Conservation (phyloP, 2,113 vertebrate genomes). For the Nibea albiflora region DNA sequence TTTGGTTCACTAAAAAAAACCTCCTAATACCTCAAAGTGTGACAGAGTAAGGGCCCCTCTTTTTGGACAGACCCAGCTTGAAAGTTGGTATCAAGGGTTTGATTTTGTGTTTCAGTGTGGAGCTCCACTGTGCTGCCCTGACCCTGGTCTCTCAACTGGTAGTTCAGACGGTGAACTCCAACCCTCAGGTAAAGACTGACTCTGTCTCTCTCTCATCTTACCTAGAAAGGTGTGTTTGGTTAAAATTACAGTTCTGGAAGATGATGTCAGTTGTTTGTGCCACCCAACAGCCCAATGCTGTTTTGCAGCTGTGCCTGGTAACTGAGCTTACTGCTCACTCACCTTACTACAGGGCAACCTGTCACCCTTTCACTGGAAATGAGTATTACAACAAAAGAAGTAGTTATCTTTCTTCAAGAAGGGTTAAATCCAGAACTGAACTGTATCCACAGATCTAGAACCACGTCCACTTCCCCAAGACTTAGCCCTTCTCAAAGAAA, state of each 20-base stretch:
- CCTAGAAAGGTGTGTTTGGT: not conserved
- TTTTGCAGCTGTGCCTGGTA: not conserved
- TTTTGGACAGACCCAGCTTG: not conserved
- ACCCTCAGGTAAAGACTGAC: constrained; percentile 59
- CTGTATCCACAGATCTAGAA: no score
- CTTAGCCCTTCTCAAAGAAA: no score
- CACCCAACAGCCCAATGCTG: not conserved
- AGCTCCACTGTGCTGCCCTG: constrained; percentile 89
- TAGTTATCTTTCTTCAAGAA: no score
- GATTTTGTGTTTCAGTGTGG: constrained; percentile 84
- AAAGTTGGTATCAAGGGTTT: constrained; percentile 16
- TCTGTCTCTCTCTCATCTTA: not conserved
- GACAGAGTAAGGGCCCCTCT: not conserved
- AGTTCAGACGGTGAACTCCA: constrained; percentile 75
- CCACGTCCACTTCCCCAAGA: no score
- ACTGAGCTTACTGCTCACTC: not conserved
- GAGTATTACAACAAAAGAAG: no score
- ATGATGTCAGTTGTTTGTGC: not conserved
- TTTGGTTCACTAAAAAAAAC: not conserved
- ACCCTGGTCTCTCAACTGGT: constrained; percentile 88
- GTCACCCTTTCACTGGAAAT: not conserved
- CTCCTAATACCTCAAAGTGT: not conserved
- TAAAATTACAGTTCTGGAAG: not conserved
- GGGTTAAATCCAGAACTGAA: no score
- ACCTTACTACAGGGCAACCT: no score